Percentiles rank a stretch among this genome's conserved stretches.
phyloP scores from a whole-genome alignment of 2,113 vertebrate genomes.

The Trinectes maculatus region DNA sequence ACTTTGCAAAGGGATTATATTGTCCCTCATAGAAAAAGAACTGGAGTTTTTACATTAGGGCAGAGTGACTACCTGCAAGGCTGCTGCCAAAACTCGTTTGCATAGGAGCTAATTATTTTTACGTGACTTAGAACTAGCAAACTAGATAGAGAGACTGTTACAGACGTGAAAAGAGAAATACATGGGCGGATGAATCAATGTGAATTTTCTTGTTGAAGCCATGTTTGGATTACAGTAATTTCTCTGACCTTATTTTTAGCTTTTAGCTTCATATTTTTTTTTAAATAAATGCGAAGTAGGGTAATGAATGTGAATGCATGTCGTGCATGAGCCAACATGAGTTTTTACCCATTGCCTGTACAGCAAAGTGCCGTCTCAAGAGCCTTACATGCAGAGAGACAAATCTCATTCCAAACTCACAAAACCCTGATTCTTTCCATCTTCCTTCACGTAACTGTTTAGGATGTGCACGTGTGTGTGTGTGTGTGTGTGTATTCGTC shows the following conservation, averaged over 20 bases:
- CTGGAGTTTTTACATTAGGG: too few species aligned
- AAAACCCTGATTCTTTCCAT: slow-evolving; percentile 40
- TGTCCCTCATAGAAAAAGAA: too few species aligned
- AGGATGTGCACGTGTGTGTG: slow-evolving; percentile 2
- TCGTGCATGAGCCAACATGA: slow-evolving; percentile 6
- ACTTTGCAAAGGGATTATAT: too few species aligned
- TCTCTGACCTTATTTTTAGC: background rate
- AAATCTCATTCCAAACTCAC: slow-evolving; percentile 14
- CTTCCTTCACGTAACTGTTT: slow-evolving; percentile 35
- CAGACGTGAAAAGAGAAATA: too few species aligned
- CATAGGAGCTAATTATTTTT: too few species aligned
- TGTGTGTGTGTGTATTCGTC: background rate
- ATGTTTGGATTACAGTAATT: background rate
- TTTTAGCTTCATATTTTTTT: background rate
- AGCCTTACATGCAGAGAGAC: slow-evolving; percentile 21
- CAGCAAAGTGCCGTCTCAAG: slow-evolving; percentile 8
- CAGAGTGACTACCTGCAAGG: too few species aligned
- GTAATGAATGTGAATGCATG: background rate
- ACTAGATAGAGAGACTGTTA: too few species aligned
- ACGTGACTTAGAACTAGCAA: too few species aligned
- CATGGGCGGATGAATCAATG: too few species aligned
- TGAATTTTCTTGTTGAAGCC: too few species aligned
- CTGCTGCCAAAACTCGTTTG: too few species aligned
- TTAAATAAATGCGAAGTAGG: slow-evolving; percentile 1
- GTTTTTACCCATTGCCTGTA: slow-evolving; percentile 19